Conservation (phyloP, 2,113 vertebrate species). For the Muntiacus reevesi region DNA sequence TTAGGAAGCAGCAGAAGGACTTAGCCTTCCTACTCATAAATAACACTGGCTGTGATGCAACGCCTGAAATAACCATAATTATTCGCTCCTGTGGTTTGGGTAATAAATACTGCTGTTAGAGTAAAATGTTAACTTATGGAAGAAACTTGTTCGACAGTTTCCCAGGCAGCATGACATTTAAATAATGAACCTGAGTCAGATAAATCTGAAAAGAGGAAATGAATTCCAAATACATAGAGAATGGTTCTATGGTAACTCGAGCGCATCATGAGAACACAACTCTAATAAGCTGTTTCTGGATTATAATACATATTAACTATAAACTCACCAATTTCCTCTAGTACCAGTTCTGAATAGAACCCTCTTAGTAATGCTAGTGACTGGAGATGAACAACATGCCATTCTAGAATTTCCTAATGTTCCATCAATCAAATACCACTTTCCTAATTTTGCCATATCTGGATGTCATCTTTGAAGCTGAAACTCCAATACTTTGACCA, state of each 20-base stretch:
- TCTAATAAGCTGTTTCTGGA: neutral
- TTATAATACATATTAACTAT: neutral
- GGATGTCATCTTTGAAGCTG: neutral
- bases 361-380: neutral
- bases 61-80: conserved; percentile 13
- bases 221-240: neutral
- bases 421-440: neutral
- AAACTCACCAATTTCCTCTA: neutral
- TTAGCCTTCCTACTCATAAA: neutral
- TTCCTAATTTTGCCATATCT: neutral
- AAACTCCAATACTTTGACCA: neutral
- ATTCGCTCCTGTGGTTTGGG: neutral
- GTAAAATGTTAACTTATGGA: neutral
- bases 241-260: neutral
- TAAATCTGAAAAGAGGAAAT: neutral
- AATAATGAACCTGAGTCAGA: neutral
- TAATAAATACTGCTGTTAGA: neutral
- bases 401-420: neutral
- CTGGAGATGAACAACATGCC: neutral
- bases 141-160: neutral
- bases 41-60: neutral
- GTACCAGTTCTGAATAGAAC: neutral
- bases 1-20: neutral
- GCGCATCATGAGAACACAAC: neutral
- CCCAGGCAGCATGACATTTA: neutral